Evolutionary conservation across 2,113 vertebrate genomes (phyloP).

Genomic region (Brachypteracias leptosomus): DNA sequence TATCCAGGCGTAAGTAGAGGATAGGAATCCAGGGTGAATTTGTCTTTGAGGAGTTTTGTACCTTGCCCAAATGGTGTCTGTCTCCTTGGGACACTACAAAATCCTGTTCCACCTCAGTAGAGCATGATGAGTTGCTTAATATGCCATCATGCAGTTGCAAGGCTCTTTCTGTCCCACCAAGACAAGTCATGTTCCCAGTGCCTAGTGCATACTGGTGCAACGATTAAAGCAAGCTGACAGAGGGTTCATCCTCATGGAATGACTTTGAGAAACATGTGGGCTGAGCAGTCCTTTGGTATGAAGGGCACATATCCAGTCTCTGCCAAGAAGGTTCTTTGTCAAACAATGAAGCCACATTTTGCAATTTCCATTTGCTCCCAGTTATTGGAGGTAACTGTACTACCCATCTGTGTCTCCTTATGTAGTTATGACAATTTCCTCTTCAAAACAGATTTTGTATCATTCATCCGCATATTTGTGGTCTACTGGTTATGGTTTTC

Average conservation of each 20-base stretch:
- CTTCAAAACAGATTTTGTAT: not conserved
- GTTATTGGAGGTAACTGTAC: not conserved
- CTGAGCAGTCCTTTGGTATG: not conserved
- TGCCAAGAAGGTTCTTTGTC: not conserved
- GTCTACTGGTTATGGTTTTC: not conserved
- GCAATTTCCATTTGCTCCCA: not conserved
- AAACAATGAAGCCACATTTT: not conserved
- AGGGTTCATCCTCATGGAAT: not conserved
- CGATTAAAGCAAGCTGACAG: not conserved
- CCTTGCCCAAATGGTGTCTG: not conserved
- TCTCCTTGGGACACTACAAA: not conserved
- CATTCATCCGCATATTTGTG: not conserved
- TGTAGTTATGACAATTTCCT: not conserved
- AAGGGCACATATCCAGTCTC: not conserved
- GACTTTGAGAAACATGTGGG: not conserved
- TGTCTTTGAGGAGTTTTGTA: not conserved
- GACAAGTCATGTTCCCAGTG: accelerated
- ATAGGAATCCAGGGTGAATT: not conserved
- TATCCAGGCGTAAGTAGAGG: not conserved
- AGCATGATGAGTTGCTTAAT: not conserved
- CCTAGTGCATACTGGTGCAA: not conserved
- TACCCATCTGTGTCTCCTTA: not conserved
- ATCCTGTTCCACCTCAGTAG: not conserved
- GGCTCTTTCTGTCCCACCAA: not conserved
- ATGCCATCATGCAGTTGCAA: not conserved